phyloP scores from a whole-genome alignment of 2,113 vertebrate species.

The Ameiurus melas region DNA sequence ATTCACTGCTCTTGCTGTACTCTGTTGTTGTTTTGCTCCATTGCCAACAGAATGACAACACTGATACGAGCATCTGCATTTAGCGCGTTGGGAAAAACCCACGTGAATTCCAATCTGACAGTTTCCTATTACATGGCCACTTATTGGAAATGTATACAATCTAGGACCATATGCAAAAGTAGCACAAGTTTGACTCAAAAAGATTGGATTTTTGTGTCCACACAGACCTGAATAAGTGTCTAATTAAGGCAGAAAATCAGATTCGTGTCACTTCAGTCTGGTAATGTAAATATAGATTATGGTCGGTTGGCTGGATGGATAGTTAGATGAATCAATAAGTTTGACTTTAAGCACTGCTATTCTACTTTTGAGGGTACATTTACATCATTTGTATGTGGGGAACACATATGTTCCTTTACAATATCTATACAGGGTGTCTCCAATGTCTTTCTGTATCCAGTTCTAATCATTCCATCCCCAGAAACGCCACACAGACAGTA shows the following conservation, averaged over 20 bases:
- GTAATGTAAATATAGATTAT: not conserved
- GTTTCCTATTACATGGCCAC: not conserved
- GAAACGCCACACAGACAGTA: not conserved
- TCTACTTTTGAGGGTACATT: not conserved
- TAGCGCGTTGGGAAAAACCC: not conserved
- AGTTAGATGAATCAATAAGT: not conserved
- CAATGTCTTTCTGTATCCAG: not conserved
- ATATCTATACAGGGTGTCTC: not conserved
- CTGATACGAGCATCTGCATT: not conserved
- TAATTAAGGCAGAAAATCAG: not conserved
- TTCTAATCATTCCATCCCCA: not conserved
- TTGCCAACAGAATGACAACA: not conserved
- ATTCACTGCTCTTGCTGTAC: not conserved
- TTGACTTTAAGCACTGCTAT: not conserved
- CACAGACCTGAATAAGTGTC: not conserved
- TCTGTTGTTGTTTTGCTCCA: not conserved
- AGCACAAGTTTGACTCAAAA: not conserved
- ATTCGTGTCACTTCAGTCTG: not conserved
- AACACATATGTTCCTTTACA: not conserved
- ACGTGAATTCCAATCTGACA: not conserved
- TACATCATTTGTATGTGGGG: not conserved
- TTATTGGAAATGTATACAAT: not conserved
- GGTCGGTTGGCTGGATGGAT: not conserved
- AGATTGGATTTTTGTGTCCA: not conserved
- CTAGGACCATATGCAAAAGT: not conserved